Base-by-base conservation (phyloP, 2,888 invertebrate genomes). In the Ichneumon xanthorius region DNA sequence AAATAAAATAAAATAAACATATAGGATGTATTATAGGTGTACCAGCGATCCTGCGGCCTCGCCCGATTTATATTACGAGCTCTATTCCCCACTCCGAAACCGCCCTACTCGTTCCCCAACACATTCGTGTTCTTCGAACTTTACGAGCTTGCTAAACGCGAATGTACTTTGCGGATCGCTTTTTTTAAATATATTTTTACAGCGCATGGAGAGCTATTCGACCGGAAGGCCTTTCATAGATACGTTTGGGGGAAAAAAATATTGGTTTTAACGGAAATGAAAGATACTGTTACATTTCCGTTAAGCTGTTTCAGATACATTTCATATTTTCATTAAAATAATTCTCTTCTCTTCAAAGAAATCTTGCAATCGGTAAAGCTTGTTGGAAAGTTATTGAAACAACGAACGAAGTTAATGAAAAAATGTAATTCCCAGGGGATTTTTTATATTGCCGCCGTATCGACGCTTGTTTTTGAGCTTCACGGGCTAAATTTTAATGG, bases 121-220 rank as follows among this genome's bases (percentile, higher is more conserved):
- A 53, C 73, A 71, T 61, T 77, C 83, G 80, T 86, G 82, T 83
- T 83, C 73, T 37, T 68, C 77, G 68, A 86, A 77, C 83, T 86
- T 86, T 86, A 86, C 83, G 85, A 86, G 50, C 82, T 77, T 86
- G 85, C 85, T 86, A 55, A 86, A 83, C 85, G 83, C 80, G 80
- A 86, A 86, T 86, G 77, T 83, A 86, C 82, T 40, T 77, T 83
- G 19, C 61, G 63, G 19, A 77, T 72, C 79, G 65, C 68, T 68
- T 68, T 19, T 67, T 65, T 68, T 7, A 33, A 33, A 33, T 33
- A 33, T 33, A 7, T 33, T 7, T 33, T 33, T 61, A 53, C 48
- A 37, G 80, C 40, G 45, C 63, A 55, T n/a, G 48, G 33, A 73
- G 22, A 45, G 40, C 58, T 72, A 75, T 81, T 68, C 58, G 61